Base-by-base conservation (phyloP, 2,113 vertebrate species). In the Lontra canadensis region DNA sequence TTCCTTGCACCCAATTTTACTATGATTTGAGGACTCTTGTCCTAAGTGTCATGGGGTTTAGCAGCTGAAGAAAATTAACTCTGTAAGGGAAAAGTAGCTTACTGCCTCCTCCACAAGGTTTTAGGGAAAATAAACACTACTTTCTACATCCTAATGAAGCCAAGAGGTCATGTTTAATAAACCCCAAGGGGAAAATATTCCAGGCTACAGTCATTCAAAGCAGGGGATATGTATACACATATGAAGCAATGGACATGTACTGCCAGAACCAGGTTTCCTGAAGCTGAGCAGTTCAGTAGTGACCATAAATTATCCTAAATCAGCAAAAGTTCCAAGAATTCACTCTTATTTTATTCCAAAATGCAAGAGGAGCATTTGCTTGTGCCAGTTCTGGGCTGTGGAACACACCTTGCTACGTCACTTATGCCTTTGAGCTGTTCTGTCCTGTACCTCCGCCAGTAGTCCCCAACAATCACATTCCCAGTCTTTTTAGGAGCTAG, bases 11-110 rank as follows among this genome's bases (percentile, higher is more conserved):
- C 94, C 96, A 97, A 97, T 98, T 97, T 97, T 95, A 97, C 96
- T 97, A 96, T 96, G 74, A 97, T 96, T 95, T 98, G 97, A 97
- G 97, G 84, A 97, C 86, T 98, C 94, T 89, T 85, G 90, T 98
- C 74, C 95, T 96, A 95, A 96, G 93, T 88, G 59, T 98, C 94
- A 96, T 95, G 36, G 88, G 93, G 67, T 98, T 98, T 97, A 98
- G 98, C 98, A 98, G 98, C 98, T 98, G 98, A 97, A 98, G 98
- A 98, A 98, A 97, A 97, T 98, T 98, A 98, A 98, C 98, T 98
- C 98, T 98, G 98, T 97, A 98, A 98, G 98, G 98, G 98, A 98
- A 98, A 96, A 97, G 97, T 83, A 97, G 81, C 97, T 98, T 93
- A 98, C 97, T 96, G 92, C 74, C 96, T 95, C 79, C 90, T 97